phyloP scores from a whole-genome alignment of 2,113 vertebrate genomes.

The Xiphophorus maculatus region DNA sequence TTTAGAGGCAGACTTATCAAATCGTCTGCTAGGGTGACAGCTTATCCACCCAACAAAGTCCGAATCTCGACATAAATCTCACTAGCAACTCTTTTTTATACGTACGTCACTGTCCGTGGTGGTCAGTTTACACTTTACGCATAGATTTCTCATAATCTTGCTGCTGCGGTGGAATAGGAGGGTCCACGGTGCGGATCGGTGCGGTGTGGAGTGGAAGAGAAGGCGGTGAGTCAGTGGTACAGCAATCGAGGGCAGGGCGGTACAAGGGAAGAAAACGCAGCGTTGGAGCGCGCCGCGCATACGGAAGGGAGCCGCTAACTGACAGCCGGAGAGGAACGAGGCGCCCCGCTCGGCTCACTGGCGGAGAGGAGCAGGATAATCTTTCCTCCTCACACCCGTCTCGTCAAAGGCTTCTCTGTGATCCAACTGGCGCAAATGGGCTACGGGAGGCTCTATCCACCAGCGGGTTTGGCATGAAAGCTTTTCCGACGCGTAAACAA shows the following conservation, averaged over 20 bases:
- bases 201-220: conserved; percentile 12
- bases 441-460: conserved; percentile 29
- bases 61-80: background rate
- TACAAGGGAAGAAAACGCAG: conserved; percentile 33
- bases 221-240: conserved; percentile 44
- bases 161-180: conserved; percentile 38
- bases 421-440: conserved; percentile 34
- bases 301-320: conserved; percentile 53
- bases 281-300: conserved; percentile 53
- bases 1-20: conserved; percentile 9
- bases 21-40: background rate
- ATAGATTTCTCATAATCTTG: conserved; percentile 7
- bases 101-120: background rate
- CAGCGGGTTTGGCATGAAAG: conserved; percentile 24
- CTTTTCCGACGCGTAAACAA: conserved; percentile 25
- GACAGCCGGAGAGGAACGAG: conserved; percentile 64
- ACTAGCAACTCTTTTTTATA: background rate
- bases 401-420: conserved; percentile 58
- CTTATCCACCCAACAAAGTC: conserved; percentile 4
- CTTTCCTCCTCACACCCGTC: conserved; percentile 40
- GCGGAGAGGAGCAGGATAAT: conserved; percentile 58
- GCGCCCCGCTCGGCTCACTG: conserved; percentile 55
- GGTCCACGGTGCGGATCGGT: conserved; percentile 27
- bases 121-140: background rate
- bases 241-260: conserved; percentile 51